These are phyloP conservation scores for Oreocharis arfaki DNA, from an alignment of 2,113 vertebrate genomes.

Conservation along the genomic window DNA sequence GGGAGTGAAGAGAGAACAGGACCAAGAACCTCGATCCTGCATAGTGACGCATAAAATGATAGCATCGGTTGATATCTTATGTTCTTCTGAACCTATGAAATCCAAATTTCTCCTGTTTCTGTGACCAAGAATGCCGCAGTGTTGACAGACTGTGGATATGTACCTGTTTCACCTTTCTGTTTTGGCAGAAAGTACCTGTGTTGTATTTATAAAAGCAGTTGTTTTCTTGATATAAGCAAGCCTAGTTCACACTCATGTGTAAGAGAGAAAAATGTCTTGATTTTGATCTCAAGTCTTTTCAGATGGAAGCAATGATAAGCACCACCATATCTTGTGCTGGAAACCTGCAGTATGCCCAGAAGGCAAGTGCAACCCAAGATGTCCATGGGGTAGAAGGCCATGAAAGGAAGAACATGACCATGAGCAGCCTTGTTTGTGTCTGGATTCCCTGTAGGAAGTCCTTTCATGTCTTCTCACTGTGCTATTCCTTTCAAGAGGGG, in stretches of 20 bases:
- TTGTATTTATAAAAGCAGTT: background rate
- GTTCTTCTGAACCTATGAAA: background rate
- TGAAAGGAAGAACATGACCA: background rate
- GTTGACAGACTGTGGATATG: background rate
- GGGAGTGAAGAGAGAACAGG: background rate
- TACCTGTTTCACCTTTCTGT: background rate
- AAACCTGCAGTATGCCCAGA: background rate
- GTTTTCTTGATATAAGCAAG: background rate
- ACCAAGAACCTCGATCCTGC: background rate
- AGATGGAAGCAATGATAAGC: background rate
- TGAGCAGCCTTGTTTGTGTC: background rate
- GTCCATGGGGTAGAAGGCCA: background rate
- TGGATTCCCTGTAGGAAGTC: background rate
- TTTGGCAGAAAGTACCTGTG: background rate
- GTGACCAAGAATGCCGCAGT: background rate
- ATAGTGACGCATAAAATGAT: background rate
- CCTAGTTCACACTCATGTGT: background rate
- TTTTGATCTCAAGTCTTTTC: background rate
- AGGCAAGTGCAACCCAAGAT: background rate
- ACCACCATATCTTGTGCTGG: background rate
- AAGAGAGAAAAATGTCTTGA: background rate
- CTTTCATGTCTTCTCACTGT: background rate
- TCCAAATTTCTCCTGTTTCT: background rate
- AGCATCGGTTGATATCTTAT: background rate
- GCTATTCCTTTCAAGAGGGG: background rate